Percentiles rank a stretch among this genome's conserved stretches.
These are phyloP conservation scores for Antrozous pallidus DNA, from an alignment of 2,797 vertebrate species.

Conservation along the genomic window DNA sequence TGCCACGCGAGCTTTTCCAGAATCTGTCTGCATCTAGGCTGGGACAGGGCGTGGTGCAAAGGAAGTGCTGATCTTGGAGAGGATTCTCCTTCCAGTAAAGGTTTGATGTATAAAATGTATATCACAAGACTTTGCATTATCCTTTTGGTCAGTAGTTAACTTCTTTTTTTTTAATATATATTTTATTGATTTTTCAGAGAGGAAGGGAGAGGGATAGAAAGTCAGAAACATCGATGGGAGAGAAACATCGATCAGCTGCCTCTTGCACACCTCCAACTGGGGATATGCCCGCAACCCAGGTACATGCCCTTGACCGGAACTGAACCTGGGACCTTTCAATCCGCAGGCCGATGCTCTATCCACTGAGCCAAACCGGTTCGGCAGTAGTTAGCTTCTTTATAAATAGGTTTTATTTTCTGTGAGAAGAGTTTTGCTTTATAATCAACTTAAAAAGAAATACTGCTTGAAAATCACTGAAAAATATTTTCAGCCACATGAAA, in stretches of 20 bases:
- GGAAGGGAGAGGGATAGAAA: no score
- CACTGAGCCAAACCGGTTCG: no score
- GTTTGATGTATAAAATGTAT: neutral
- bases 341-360: no score
- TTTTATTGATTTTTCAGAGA: no score
- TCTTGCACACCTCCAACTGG: no score
- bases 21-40: neutral
- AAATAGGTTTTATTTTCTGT: neutral
- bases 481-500: neutral
- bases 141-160: no score
- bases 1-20: slow-evolving; percentile 18
- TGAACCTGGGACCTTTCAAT: no score
- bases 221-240: no score
- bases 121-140: neutral
- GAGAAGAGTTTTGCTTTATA: neutral
- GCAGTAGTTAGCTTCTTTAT: neutral
- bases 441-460: neutral
- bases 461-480: neutral
- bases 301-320: no score
- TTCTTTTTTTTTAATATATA: no score
- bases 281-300: no score
- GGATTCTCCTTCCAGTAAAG: slow-evolving; percentile 11
- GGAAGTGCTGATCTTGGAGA: neutral
- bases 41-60: neutral
- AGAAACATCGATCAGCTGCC: no score